A percentile compares a stretch with the other conserved stretches of the same genome.
Conservation (phyloP, 1,140 invertebrate genomes). For the Zaprionus taronus region DNA sequence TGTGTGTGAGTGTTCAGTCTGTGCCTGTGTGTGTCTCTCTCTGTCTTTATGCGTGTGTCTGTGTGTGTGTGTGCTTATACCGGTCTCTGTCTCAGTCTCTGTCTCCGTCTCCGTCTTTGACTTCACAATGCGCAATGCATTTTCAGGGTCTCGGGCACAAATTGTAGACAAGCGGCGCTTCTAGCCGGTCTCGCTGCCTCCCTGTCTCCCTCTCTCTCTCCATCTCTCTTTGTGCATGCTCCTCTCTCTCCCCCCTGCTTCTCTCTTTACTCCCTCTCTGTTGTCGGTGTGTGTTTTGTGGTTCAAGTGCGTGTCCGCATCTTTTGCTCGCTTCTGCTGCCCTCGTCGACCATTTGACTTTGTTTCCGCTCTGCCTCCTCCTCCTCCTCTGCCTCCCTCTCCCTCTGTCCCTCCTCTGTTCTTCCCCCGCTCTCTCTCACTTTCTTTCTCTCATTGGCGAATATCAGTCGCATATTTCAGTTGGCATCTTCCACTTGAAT, state of each 20-base stretch:
- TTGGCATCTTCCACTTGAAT: background rate
- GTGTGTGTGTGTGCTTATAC: slow-evolving; percentile 27
- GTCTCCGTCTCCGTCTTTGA: background rate
- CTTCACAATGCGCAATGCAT: background rate
- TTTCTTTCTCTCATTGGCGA: slow-evolving; percentile 1
- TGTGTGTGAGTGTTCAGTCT: slow-evolving; percentile 18
- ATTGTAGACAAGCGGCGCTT: slow-evolving; percentile 1
- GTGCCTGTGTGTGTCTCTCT: slow-evolving; percentile 31
- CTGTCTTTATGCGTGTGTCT: slow-evolving; percentile 27
- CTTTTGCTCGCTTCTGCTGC: background rate
- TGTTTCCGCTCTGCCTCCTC: slow-evolving; percentile 13
- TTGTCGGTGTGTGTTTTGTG: slow-evolving; percentile 29
- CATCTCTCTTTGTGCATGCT: background rate
- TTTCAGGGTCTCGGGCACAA: slow-evolving; percentile 47
- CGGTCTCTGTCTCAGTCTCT: slow-evolving; percentile 23
- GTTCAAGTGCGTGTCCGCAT: slow-evolving; percentile 31
- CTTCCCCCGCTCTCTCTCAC: background rate
- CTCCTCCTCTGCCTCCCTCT: background rate
- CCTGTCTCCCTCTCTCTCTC: background rate
- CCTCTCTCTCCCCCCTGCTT: background rate
- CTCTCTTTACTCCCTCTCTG: slow-evolving; percentile 3
- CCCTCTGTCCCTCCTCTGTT: too few species aligned
- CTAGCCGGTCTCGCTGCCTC: background rate
- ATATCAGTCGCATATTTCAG: background rate
- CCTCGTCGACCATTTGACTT: slow-evolving; percentile 43